phyloP scores from a whole-genome alignment of 2,113 vertebrate species.

The Podilymbus podiceps region DNA sequence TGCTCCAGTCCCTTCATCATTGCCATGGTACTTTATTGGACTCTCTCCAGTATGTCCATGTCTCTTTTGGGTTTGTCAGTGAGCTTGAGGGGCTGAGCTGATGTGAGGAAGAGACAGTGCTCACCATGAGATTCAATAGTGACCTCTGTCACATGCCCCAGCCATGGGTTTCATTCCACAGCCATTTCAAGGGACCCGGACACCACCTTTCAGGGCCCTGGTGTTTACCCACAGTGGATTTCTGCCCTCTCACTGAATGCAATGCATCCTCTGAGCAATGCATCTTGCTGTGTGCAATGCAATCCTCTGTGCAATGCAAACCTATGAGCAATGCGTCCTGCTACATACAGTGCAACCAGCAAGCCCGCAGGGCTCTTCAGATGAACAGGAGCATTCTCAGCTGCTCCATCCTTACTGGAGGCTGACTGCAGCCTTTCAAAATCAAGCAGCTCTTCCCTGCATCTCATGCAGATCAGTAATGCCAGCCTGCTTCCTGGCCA shows the following conservation, averaged over 20 bases:
- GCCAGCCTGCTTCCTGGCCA: not conserved
- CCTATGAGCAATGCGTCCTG: not conserved
- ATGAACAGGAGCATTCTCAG: not conserved
- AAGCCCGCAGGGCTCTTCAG: too few relatives aligned
- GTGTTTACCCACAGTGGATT: not conserved
- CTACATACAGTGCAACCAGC: not conserved
- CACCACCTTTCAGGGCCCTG: not conserved
- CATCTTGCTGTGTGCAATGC: not conserved
- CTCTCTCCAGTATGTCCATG: not conserved
- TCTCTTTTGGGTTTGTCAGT: not conserved
- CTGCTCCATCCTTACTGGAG: not conserved
- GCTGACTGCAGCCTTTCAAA: not conserved
- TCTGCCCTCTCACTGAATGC: not conserved
- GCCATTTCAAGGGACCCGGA: not conserved
- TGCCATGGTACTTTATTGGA: not conserved
- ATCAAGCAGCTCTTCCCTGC: not conserved
- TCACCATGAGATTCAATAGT: accelerated
- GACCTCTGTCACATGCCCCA: not conserved
- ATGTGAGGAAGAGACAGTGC: not conserved
- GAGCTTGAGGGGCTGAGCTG: not conserved
- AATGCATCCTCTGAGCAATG: too few relatives aligned
- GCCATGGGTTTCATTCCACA: accelerated
- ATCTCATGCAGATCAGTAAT: not conserved
- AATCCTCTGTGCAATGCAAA: not conserved
- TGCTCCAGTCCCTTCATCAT: not conserved